Evolutionary conservation across 1,140 invertebrate species (phyloP), one percentile per base, ranked within the genome.

Genomic region (Cydia strobilella): DNA sequence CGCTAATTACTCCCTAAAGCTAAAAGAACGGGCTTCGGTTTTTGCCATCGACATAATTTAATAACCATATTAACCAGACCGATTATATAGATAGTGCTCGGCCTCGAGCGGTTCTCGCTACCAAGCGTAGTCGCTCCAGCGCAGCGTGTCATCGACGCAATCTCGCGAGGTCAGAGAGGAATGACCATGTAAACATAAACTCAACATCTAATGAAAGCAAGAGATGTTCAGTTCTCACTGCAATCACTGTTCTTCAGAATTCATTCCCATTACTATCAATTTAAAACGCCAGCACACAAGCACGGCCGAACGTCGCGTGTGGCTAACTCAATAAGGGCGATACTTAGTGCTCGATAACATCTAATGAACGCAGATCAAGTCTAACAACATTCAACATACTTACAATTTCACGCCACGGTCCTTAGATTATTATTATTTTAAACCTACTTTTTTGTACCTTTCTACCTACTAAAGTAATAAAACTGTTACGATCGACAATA

Each of bases 1-100:
- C 79, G 83, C 86, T 92, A 92, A 92, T 92, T 92, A 92, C 90
- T 92, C 90, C 90, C 90, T 92, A 90, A 89, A 92, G 90, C 90
- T 88, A 91, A 87, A 90, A 79, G 86, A 85, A 81, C 81, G 83
- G 73, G 74, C 77, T 81, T 85, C 81, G 76, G 81, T 86, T 91
- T 90, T 90, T 89, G 88, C 90, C 83, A 86, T 90, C 88, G 85
- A 90, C 82, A 87, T 89, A 88, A 90, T 87, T 89, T 92, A 91
- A 92, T 92, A 92, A 90, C 86, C 86, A 85, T 88, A 91, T 91
- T 92, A 90, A 87, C 82, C 86, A 82, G 84, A 77, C 84, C 84
- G 86, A 90, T 90, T 83, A 81, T 79, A 84, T 85, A 88, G 90
- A 92, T 92, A 92, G 80, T 81, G 74, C 77, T 62, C 72, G 74